phyloP scores from a whole-genome alignment of 2,888 invertebrate genomes.

The Eueremaeus valkanovi region DNA sequence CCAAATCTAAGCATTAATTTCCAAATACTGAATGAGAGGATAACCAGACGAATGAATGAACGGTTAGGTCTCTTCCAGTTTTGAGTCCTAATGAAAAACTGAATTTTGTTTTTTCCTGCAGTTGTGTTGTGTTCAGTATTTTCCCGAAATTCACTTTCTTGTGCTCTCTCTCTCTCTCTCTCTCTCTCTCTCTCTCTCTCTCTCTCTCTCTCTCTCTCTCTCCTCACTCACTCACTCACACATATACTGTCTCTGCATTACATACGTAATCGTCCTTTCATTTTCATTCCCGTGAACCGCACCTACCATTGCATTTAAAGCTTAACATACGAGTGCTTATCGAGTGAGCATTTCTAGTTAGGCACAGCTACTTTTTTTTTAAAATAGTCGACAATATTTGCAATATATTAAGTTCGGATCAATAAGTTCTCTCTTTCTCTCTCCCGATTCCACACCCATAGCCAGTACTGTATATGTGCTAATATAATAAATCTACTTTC shows the following conservation, averaged over 20 bases:
- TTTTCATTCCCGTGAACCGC: background rate
- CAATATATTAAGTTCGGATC: background rate
- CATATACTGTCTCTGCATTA: background rate
- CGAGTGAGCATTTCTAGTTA: background rate
- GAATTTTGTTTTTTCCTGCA: slow-evolving; percentile 2
- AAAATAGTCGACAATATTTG: background rate
- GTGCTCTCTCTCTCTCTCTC: too few relatives aligned
- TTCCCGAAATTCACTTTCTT: background rate
- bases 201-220: too few relatives aligned
- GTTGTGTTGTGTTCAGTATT: background rate
- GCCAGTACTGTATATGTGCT: background rate
- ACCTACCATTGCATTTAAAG: background rate
- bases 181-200: too few relatives aligned
- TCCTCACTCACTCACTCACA: too few relatives aligned
- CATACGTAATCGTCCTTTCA: background rate
- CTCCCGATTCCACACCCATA: background rate
- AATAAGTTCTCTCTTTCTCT: background rate
- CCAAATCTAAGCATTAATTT: background rate
- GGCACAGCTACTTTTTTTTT: background rate
- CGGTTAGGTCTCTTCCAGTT: background rate
- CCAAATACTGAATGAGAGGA: background rate
- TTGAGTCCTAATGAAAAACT: background rate
- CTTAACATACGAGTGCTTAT: slow-evolving; percentile 10
- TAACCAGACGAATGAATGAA: background rate
- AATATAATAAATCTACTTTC: background rate